Conservation (phyloP, 1,140 invertebrate species). For the Nebria ingens region DNA sequence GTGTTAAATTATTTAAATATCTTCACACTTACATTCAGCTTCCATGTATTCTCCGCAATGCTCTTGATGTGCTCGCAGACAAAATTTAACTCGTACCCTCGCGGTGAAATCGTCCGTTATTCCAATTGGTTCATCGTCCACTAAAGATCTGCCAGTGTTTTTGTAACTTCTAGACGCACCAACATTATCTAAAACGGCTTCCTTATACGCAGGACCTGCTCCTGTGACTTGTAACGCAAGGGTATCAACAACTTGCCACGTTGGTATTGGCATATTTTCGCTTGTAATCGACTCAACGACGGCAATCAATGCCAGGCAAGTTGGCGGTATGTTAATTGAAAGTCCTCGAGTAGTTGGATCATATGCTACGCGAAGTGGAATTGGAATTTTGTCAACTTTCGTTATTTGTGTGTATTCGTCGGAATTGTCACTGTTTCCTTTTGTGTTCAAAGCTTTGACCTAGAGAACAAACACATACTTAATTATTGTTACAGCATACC, state of each 20-base stretch:
- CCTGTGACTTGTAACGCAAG: conserved; percentile 57
- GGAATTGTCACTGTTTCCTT: conserved; percentile 74
- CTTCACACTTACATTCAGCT: conserved; percentile 66
- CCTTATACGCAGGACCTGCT: conserved; percentile 51
- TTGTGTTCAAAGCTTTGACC: conserved; percentile 77
- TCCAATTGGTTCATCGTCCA: conserved; percentile 38
- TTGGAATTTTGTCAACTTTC: conserved; percentile 71
- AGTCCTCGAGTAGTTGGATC: conserved; percentile 63
- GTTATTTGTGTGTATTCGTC: conserved; percentile 68
- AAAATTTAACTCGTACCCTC: conserved; percentile 64
- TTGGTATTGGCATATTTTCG: conserved; percentile 41
- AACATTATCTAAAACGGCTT: conserved; percentile 49
- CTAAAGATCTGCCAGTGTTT: conserved; percentile 36
- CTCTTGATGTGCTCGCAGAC: conserved; percentile 61
- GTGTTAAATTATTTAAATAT: conserved; percentile 5
- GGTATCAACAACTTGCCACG: conserved; percentile 61
- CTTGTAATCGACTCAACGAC: conserved; percentile 56
- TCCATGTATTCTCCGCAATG: conserved; percentile 73
- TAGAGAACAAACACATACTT: no score
- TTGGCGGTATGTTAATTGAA: conserved; percentile 64
- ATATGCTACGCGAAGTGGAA: conserved; percentile 68
- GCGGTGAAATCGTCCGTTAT: conserved; percentile 51
- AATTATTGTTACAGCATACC: no score
- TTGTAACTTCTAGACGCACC: conserved; percentile 27
- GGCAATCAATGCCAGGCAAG: conserved; percentile 61